Evolutionary conservation across 1,140 invertebrate species (phyloP).

Genomic region (Sesamia nonagrioides): DNA sequence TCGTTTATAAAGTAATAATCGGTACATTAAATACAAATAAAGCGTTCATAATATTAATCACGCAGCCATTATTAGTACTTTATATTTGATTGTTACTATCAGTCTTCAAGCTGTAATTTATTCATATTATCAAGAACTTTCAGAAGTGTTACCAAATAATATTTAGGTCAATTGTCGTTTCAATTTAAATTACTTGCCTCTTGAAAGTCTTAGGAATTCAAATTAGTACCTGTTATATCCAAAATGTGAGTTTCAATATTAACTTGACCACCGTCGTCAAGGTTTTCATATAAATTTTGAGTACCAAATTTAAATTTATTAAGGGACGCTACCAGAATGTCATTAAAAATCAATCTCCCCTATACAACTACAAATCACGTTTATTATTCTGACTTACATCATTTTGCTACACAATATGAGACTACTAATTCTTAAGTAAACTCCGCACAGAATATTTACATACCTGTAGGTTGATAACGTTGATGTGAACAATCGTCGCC

Average conservation of each 20-base stretch:
- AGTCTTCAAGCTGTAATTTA: no score
- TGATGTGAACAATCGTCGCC: slow-evolving; percentile 66
- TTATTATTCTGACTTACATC: slow-evolving; percentile 41
- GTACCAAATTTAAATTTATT: no score
- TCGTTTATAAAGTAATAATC: slow-evolving; percentile 20
- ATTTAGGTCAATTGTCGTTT: neutral
- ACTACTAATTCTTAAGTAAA: slow-evolving; percentile 72
- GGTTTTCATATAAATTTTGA: no score
- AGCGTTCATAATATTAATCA: neutral
- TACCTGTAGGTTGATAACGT: slow-evolving; percentile 62
- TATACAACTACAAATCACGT: slow-evolving; percentile 37
- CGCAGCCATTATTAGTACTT: no score
- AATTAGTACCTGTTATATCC: no score
- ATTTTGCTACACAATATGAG: slow-evolving; percentile 61
- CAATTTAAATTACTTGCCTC: no score
- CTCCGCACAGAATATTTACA: slow-evolving; percentile 64
- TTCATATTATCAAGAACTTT: no score
- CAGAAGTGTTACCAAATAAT: neutral
- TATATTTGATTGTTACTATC: no score
- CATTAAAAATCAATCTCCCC: slow-evolving; percentile 31
- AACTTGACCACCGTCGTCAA: neutral
- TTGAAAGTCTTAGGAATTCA: no score
- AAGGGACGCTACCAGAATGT: neutral
- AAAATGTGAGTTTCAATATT: no score
- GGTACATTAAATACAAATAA: neutral